Base-by-base conservation (phyloP, 2,113 vertebrate genomes). In the Stigmatopora argus region DNA sequence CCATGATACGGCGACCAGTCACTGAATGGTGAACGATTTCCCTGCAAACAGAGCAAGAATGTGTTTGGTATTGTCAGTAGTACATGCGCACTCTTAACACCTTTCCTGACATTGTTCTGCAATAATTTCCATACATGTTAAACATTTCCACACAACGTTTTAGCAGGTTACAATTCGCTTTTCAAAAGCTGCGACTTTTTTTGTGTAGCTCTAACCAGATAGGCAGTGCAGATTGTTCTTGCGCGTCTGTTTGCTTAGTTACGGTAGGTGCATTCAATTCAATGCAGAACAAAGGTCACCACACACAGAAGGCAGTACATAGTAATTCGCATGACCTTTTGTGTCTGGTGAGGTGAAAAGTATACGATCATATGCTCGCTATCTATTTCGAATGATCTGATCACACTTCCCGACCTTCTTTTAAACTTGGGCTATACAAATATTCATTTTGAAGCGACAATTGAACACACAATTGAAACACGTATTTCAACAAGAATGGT, bases 211-310 rank as follows among this genome's bases (percentile, higher is more conserved):
- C 5, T 56, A 14, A 31, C 12, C 14, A 31, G 23, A 7, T 5
- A 17, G 2, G 19, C 10, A 23, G 13, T 56, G 53, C 7, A 56
- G 6, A 59, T 19, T 59, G 34, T 41, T 38, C 31, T n/a, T 41
- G 18, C 57, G 57, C 9, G 15, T 7, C 14, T 31, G 13, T 31
- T 17, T 56, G 53, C 53, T 15, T 23, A 13, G 13, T 38, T 38
- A 59, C 57, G 34, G 57, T 41, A n/a, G 18, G 18, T n/a, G 7
- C 34, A 8, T 31, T 38, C 2, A 26, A 6, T 58, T 8, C 14
- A 57, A 57, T 57, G 31, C 8, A 11, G 57, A 38, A n/a, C 11
- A 38, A 59, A 59, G 57, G 57, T 59, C 57, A 35, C 56, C 31
- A 3, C 19, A 23, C 11, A 19, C 9, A 17, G 14, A 49, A 15